phyloP scores from a whole-genome alignment of 2,888 invertebrate species.

The Argyresthia goedartella region DNA sequence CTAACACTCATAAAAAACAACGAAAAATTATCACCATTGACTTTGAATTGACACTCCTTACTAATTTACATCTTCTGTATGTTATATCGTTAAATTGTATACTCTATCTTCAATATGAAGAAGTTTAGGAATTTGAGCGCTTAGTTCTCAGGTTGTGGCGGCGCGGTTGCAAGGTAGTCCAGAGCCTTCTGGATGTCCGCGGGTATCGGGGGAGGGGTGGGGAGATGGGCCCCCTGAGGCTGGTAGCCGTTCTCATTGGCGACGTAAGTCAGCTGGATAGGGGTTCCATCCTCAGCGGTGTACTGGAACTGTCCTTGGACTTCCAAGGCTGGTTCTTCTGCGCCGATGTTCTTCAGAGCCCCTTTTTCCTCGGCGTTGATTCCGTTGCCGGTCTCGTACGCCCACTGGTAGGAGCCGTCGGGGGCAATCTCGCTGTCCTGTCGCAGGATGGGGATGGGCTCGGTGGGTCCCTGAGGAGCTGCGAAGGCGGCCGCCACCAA shows the following conservation, averaged over 20 bases:
- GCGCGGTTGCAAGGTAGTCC: conserved; percentile 75
- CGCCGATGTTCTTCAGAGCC: conserved; percentile 64
- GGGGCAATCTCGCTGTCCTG: conserved; percentile 67
- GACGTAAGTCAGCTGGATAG: conserved; percentile 71
- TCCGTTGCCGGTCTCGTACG: conserved; percentile 76
- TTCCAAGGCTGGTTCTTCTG: conserved; percentile 59
- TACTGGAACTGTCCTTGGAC: conserved; percentile 75
- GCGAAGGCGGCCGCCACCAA: conserved; percentile 44
- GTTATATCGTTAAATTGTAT: no score
- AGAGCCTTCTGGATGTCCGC: conserved; percentile 76
- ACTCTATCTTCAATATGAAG: conserved; percentile 3
- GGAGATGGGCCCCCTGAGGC: conserved; percentile 72
- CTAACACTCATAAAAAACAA: not conserved
- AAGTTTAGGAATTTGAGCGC: conserved; percentile 15
- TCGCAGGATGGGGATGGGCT: conserved; percentile 63
- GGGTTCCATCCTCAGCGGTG: conserved; percentile 73
- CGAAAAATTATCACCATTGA: not conserved
- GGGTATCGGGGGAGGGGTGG: conserved; percentile 78
- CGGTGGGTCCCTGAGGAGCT: conserved; percentile 42
- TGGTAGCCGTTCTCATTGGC: conserved; percentile 81
- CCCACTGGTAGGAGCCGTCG: conserved; percentile 71
- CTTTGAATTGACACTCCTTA: no score
- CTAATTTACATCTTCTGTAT: no score
- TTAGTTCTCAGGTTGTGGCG: conserved; percentile 52
- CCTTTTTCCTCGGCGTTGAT: conserved; percentile 71